Conservation (phyloP, 2,113 vertebrate species). For the Daubentonia madagascariensis region DNA sequence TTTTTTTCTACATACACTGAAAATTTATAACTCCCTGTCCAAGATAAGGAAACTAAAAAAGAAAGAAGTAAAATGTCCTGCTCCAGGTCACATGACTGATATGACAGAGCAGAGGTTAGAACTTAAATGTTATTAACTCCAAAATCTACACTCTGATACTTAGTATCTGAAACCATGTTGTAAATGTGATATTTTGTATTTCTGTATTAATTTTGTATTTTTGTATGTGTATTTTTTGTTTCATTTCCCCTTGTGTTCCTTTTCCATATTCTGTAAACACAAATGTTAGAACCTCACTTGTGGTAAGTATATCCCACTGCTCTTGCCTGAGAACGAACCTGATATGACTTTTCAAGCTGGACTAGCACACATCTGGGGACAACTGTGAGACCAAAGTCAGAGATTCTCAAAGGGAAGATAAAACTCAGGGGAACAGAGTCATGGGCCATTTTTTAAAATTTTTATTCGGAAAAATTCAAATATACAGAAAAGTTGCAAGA, state of each 20-base stretch:
- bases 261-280: neutral
- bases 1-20: neutral
- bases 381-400: neutral
- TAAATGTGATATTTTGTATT: neutral
- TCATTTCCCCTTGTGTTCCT: neutral
- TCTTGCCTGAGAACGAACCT: neutral
- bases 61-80: neutral
- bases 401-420: neutral
- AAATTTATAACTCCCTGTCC: neutral
- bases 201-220: neutral
- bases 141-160: neutral
- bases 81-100: neutral
- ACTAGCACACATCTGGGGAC: neutral
- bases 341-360: neutral
- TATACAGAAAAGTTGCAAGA: neutral
- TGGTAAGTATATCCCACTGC: neutral
- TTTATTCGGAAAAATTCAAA: neutral
- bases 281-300: neutral
- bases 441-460: neutral
- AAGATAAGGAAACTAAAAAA: neutral
- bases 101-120: neutral
- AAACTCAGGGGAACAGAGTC: neutral
- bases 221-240: neutral
- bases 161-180: neutral
- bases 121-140: neutral